These are phyloP conservation scores for Dicrostonyx torquatus DNA, from an alignment of 2,797 vertebrate genomes.

Conservation along the genomic window DNA sequence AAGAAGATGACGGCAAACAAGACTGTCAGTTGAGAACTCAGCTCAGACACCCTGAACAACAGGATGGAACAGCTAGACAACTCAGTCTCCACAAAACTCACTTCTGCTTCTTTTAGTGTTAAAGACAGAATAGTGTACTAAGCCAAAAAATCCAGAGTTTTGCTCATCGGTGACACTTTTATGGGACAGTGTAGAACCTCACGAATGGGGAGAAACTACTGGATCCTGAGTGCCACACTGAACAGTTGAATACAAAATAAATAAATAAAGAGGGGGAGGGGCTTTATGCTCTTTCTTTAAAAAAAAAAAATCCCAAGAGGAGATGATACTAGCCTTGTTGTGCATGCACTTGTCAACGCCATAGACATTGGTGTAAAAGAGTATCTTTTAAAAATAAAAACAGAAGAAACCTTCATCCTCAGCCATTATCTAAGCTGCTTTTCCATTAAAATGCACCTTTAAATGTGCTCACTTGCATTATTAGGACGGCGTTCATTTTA, in stretches of 20 bases:
- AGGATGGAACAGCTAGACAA: too few species aligned
- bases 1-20: not conserved
- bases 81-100: not conserved
- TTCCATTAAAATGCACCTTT: slow-evolving; percentile 44
- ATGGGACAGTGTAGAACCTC: not conserved
- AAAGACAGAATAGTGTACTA: not conserved
- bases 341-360: not conserved
- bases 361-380: not conserved
- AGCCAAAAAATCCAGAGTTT: not conserved
- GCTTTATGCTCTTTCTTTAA: not conserved
- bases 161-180: not conserved
- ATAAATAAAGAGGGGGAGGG: too few species aligned
- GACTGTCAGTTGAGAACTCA: not conserved
- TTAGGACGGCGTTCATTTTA: not conserved
- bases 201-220: too few species aligned
- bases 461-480: slow-evolving; percentile 5
- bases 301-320: not conserved
- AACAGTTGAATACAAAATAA: not conserved
- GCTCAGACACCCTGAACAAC: not conserved
- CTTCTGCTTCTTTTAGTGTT: not conserved
- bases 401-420: not conserved
- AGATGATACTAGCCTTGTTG: not conserved
- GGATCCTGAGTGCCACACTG: too few species aligned
- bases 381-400: not conserved
- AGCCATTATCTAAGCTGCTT: not conserved